Conservation (phyloP, 2,797 vertebrate genomes). For the Garrulus glandarius region DNA sequence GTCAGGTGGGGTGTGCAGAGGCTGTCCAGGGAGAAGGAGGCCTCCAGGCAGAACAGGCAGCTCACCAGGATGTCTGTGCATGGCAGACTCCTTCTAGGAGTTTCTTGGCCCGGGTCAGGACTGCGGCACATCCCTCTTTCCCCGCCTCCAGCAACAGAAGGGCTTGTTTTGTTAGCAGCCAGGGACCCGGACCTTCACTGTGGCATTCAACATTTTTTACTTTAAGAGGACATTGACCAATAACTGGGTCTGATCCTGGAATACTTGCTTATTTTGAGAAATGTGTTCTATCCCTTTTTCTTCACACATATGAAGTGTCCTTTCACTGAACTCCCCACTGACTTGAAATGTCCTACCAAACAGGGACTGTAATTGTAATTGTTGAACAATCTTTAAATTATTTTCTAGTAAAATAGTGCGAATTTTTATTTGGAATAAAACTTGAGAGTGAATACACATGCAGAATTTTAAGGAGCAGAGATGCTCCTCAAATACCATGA, state of each 20-base stretch:
- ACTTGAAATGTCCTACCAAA: background rate
- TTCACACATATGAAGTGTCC: background rate
- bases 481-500: background rate
- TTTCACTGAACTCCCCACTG: background rate
- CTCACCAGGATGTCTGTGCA: accelerated
- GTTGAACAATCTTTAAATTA: background rate
- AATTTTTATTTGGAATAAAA: background rate
- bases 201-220: background rate
- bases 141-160: background rate
- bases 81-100: background rate
- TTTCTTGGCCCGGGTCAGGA: accelerated
- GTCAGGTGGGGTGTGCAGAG: background rate
- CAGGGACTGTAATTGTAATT: background rate
- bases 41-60: background rate
- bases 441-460: background rate
- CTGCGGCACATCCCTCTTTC: accelerated
- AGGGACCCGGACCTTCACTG: accelerated
- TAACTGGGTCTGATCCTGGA: background rate
- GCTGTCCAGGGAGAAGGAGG: accelerated
- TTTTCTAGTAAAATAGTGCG: background rate
- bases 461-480: background rate
- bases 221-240: background rate
- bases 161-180: background rate
- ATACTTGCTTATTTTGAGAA: background rate
- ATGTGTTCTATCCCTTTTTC: background rate